phyloP scores from a whole-genome alignment of 2,113 vertebrate genomes.

The Recurvirostra avosetta region DNA sequence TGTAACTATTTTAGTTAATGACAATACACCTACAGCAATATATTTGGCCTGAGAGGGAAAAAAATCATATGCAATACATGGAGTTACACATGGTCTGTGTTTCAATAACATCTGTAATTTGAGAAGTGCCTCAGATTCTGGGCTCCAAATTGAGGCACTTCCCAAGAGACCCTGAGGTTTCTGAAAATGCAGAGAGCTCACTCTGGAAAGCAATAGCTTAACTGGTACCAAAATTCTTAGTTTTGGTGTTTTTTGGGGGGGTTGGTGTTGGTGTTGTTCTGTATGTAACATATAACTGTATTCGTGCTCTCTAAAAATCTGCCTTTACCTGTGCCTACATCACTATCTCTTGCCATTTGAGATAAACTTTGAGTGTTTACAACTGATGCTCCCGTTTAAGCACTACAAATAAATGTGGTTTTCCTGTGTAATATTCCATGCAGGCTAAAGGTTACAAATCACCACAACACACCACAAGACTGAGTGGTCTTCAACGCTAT shows the following conservation, averaged over 20 bases:
- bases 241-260: background rate
- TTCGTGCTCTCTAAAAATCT: background rate
- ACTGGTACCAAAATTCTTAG: background rate
- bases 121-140: background rate
- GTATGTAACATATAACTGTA: background rate
- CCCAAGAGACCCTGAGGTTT: background rate
- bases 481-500: background rate
- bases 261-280: background rate
- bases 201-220: background rate
- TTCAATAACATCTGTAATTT: background rate
- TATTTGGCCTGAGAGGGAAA: background rate
- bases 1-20: background rate
- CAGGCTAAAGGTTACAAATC: conserved; percentile 34
- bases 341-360: background rate
- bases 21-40: background rate
- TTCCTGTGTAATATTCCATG: conserved; percentile 17
- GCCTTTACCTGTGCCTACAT: background rate
- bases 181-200: background rate
- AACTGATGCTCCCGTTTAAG: background rate
- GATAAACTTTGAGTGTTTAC: background rate
- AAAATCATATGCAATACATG: background rate
- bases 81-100: background rate
- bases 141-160: background rate
- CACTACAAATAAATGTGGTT: background rate
- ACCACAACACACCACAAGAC: background rate